Percentiles rank a stretch among this genome's conserved stretches.
Conservation (phyloP, 2,113 vertebrate species). For the Apteryx owenii region DNA sequence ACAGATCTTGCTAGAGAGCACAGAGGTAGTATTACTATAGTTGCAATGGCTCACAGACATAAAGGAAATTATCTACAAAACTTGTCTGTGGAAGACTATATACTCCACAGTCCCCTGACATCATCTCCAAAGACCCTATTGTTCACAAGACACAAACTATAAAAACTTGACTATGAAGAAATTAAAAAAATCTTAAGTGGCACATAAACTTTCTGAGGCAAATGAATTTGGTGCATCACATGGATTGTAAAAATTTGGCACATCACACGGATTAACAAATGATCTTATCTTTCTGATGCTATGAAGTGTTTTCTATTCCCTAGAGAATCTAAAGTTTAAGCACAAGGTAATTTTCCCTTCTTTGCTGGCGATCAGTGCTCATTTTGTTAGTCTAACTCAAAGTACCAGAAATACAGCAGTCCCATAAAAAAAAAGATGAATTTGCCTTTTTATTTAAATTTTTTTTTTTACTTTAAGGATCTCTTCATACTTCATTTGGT, state of each 20-base stretch:
- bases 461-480: not conserved
- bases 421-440: not conserved
- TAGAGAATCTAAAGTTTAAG: not conserved
- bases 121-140: not conserved
- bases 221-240: accelerated
- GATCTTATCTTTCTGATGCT: not conserved
- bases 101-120: not conserved
- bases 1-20: not conserved
- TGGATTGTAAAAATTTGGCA: not conserved
- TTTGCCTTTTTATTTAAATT: not conserved
- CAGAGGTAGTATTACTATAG: accelerated
- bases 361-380: not conserved
- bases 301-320: not conserved
- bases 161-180: not conserved
- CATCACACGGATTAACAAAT: not conserved
- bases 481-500: not conserved
- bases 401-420: not conserved
- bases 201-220: not conserved
- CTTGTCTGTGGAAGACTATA: not conserved
- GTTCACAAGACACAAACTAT: not conserved
- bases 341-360: not conserved
- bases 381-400: not conserved
- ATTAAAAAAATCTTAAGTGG: not conserved
- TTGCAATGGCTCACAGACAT: not conserved
- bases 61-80: not conserved